Conservation (phyloP, 2,888 invertebrate species). For the Mimumesa dahlbomi region DNA sequence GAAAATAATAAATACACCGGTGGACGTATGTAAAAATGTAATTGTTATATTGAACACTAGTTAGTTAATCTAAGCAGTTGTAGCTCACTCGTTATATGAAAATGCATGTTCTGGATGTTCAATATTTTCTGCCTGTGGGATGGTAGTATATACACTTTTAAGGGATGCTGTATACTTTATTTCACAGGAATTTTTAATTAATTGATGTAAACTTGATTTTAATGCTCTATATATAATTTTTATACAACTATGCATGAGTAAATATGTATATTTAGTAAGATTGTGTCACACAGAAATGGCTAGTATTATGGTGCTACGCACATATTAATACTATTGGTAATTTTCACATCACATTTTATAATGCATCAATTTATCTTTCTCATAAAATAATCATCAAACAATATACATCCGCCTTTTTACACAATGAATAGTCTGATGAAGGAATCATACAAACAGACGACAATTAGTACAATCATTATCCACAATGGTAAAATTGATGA, state of each 20-base stretch:
- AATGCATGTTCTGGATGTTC: not conserved
- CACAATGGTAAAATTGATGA: conserved; percentile 7
- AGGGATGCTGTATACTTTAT: conserved; percentile 4
- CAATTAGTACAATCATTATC: conserved; percentile 7
- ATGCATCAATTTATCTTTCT: conserved; percentile 36
- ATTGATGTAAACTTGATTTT: too few relatives aligned
- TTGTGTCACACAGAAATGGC: conserved; percentile 9
- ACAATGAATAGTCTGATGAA: conserved; percentile 51
- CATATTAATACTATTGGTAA: conserved; percentile 14
- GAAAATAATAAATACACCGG: not conserved
- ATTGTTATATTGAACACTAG: not conserved
- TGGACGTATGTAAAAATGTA: not conserved
- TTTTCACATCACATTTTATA: conserved; percentile 9
- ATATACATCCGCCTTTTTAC: conserved; percentile 68
- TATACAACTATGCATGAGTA: too few relatives aligned
- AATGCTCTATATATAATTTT: too few relatives aligned
- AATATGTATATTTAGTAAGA: not conserved
- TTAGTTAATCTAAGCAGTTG: conserved; percentile 6
- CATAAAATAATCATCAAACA: conserved; percentile 63
- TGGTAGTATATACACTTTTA: too few relatives aligned
- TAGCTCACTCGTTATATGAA: not conserved
- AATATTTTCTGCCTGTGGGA: not conserved
- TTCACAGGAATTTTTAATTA: conserved; percentile 9
- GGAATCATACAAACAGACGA: conserved; percentile 16
- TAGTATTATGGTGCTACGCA: conserved; percentile 30